phyloP scores from a whole-genome alignment of 1,140 invertebrate genomes.

The Gonatopus flavifemur region DNA sequence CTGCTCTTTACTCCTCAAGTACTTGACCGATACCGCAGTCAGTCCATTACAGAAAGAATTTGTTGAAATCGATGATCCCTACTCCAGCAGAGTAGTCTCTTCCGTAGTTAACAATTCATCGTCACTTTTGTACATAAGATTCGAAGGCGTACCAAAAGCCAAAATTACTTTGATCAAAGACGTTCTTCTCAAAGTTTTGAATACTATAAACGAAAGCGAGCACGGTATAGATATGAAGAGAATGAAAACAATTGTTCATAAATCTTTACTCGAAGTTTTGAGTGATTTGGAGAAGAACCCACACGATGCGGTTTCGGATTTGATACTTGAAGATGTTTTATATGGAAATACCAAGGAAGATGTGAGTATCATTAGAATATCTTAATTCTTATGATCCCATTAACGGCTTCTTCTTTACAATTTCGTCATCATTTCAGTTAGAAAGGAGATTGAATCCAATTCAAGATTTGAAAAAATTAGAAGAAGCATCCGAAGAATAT shows the following conservation, averaged over 20 bases:
- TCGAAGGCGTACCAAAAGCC: slow-evolving; percentile 73
- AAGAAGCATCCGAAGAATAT: slow-evolving; percentile 64
- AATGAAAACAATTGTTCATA: slow-evolving; percentile 71
- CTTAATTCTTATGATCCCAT: slow-evolving; percentile 10
- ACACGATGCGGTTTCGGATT: slow-evolving; percentile 72
- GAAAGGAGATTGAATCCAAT: slow-evolving; percentile 73
- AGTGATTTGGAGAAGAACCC: slow-evolving; percentile 74
- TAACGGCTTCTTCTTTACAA: no score
- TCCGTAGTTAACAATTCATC: slow-evolving; percentile 73
- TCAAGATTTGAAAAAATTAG: slow-evolving; percentile 63
- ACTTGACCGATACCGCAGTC: slow-evolving; percentile 79
- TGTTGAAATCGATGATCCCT: slow-evolving; percentile 80
- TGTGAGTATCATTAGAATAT: slow-evolving; percentile 59
- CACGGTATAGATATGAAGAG: slow-evolving; percentile 75
- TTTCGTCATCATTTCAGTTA: slow-evolving; percentile 65
- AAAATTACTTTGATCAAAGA: slow-evolving; percentile 67
- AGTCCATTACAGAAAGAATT: slow-evolving; percentile 81
- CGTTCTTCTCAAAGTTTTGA: slow-evolving; percentile 62
- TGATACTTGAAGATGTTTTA: slow-evolving; percentile 78
- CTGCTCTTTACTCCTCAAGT: slow-evolving; percentile 73
- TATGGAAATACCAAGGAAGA: slow-evolving; percentile 75
- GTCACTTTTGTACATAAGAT: slow-evolving; percentile 68
- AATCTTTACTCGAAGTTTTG: slow-evolving; percentile 71
- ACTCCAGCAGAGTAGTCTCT: slow-evolving; percentile 73
- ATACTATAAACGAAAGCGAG: slow-evolving; percentile 51